Base-by-base conservation (phyloP, 2,888 invertebrate species). In the Trissolcus japonicus region DNA sequence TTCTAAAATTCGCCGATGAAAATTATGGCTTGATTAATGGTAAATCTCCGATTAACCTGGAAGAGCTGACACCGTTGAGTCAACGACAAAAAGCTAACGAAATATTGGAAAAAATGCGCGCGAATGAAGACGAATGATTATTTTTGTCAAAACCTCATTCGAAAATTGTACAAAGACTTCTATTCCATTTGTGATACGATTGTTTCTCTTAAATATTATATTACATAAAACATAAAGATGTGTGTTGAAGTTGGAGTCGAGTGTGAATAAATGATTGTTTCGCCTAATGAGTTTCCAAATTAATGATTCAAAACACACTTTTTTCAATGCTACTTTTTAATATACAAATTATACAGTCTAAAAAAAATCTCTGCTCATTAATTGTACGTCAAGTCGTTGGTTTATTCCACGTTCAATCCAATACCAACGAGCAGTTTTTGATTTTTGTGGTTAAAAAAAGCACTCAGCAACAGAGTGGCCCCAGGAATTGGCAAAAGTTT, bases 1-100 rank as follows among this genome's bases (percentile, higher is more conserved):
- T 98, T 79, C 89, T 98, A 61, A 92, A 94, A 1, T 90, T 93
- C 78, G 96, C 95, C 0, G 96, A 98, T 88, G 93, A 95, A 25
- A 91, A 94, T 84, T 84, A 85, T 59, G 98, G 97, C 2, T 90
- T 96, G 1, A 90, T 93, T 1, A 90, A 89, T 78, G 86, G 86
- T 25, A 85, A 88, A 54, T 79, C 83, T 3, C 78, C 82, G 17
- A 56, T 84, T 0, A 83, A 85, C 63, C 83, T 85, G 11, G 82
- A 84, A n/a, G 83, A 84, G 56, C 29, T 83, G 4, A 85, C 85
- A 76, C 80, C 83, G 6, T 7, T 57, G 7, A 82, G 79, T 51
- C 79, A 82, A 55, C 80, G 81, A 7, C 78, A 85, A 77, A 82
- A 85, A 48, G 83, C 85, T 35, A 85, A 86, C 54, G 84, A 86